phyloP scores from a whole-genome alignment of 2,797 vertebrate genomes.

The Neopelma chrysocephalum region DNA sequence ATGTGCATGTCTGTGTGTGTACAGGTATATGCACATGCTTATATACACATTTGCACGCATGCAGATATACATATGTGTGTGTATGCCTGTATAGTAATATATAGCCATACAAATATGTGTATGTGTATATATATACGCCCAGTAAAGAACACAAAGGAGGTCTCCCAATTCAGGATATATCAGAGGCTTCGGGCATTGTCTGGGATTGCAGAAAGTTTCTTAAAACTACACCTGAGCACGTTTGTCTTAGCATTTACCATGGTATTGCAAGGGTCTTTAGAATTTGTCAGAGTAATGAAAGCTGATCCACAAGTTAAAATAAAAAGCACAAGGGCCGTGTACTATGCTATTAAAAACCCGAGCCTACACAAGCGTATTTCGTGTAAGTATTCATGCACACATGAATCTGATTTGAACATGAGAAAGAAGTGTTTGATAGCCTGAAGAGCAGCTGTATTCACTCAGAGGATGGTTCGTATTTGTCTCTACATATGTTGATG shows the following conservation, averaged over 20 bases:
- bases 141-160: background rate
- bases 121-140: background rate
- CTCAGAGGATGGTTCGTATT: background rate
- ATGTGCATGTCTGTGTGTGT: too few relatives aligned
- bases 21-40: background rate
- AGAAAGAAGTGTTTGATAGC: background rate
- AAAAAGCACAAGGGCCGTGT: background rate
- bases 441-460: background rate
- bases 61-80: background rate
- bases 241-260: background rate
- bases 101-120: background rate
- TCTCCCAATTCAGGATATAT: background rate
- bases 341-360: background rate
- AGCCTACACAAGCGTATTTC: too few relatives aligned
- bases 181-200: background rate
- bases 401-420: background rate
- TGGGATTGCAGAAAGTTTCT: background rate
- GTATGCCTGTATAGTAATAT: background rate
- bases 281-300: background rate
- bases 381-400: background rate
- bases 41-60: background rate
- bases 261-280: background rate
- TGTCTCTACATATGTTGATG: background rate
- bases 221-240: background rate
- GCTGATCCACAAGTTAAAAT: background rate